Base-by-base conservation (phyloP, 1,140 invertebrate genomes). In the Bacillus rossius region DNA sequence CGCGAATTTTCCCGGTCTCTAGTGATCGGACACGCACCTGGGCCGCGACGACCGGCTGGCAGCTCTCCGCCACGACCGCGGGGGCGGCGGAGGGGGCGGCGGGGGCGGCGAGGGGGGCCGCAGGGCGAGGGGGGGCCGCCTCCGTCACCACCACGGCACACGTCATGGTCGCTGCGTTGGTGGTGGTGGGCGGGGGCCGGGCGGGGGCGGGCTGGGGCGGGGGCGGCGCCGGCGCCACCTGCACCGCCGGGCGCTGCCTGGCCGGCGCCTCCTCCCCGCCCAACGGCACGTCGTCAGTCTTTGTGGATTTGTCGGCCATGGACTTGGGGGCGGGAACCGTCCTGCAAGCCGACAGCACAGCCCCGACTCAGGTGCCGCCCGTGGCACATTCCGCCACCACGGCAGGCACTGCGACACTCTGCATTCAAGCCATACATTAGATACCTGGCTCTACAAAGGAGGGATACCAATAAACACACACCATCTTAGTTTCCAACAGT, bases 221-320 rank as follows among this genome's bases (percentile, higher is more conserved):
- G 47, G 47, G 26, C 22, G 47, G 10, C 22, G 14, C 26, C 10
- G 47, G 3, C 14, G 47, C 14, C 22, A 5, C 26, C 10, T 17
- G 3, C 14, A 22, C 14, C 47, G 17, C 13, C 3, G 47, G 25
- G 20, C 14, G 61, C 67, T 70, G 37, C 63, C 57, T 59, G 43
- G 48, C 53, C 41, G 40, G 20, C 23, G 16, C 29, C 19, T 45
- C 59, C 67, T 64, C 68, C 23, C 71, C 70, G 42, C 61, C 53
- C 29, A 74, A 52, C 40, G 75, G 53, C 50, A 61, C 69, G 55
- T 76, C 75, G 56, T 79, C 77, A 59, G 77, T 79, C 69, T 77
- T 75, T 16, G 77, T 79, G 26, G 75, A 75, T 70, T 80, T 79
- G 61, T 78, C 77, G 42, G 77, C 75, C 67, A 74, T 74, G 69